Evolutionary conservation across 1,140 invertebrate genomes (phyloP).

Genomic region (Colletes latitarsis): DNA sequence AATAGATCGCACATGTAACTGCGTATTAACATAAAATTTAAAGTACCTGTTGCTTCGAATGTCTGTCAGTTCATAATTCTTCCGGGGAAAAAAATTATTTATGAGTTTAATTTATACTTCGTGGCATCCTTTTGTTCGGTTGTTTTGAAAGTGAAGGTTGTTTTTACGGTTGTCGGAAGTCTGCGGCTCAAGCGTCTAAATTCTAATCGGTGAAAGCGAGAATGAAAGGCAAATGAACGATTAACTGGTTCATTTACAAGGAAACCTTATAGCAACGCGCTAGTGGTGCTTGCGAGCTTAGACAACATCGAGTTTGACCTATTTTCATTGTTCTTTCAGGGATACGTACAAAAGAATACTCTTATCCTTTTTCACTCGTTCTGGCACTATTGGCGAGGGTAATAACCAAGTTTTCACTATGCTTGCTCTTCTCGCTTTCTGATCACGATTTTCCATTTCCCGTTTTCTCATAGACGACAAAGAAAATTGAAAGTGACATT

Average conservation of each 20-base stretch:
- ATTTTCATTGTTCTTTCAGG: neutral
- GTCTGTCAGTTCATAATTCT: too few relatives aligned
- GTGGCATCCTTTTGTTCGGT: neutral
- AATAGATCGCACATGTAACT: too few relatives aligned
- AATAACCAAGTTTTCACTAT: neutral
- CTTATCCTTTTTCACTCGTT: neutral
- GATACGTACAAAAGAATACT: neutral
- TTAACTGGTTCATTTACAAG: slow-evolving; percentile 39
- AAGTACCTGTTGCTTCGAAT: too few relatives aligned
- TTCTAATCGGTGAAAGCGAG: slow-evolving; percentile 46
- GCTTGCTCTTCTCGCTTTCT: neutral
- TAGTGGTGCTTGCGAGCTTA: slow-evolving; percentile 2
- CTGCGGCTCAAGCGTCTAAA: neutral
- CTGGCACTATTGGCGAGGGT: neutral
- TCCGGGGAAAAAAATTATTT: too few relatives aligned
- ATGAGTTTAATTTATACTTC: neutral
- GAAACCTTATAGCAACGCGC: slow-evolving; percentile 28
- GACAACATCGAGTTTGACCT: slow-evolving; percentile 12
- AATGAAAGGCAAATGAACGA: slow-evolving; percentile 48
- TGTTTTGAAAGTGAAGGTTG: neutral
- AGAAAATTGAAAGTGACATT: neutral
- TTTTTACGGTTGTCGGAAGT: slow-evolving; percentile 19
- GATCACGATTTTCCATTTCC: neutral
- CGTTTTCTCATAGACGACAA: neutral
- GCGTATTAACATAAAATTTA: too few relatives aligned